phyloP scores from a whole-genome alignment of 1,140 invertebrate genomes.

The Chelonus insularis region DNA sequence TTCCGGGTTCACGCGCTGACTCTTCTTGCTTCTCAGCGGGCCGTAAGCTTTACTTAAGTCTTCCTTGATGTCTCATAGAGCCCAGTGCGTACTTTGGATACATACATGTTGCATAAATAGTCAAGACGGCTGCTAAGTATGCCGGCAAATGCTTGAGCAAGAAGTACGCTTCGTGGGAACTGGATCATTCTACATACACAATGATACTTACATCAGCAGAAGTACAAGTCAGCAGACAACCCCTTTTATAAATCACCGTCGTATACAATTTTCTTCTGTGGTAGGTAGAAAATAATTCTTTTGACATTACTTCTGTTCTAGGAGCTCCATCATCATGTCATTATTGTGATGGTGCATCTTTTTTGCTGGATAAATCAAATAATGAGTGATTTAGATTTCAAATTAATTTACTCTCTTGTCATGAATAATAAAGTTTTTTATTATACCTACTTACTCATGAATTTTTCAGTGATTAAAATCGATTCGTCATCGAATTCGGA shows the following conservation, averaged over 20 bases:
- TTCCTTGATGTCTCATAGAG: conserved; percentile 9
- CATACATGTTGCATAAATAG: conserved; percentile 27
- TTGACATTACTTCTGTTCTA: background rate
- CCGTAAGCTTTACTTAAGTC: background rate
- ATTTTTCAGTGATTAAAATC: too few relatives aligned
- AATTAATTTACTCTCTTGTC: too few relatives aligned
- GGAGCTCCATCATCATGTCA: background rate
- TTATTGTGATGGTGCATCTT: background rate
- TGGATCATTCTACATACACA: conserved; percentile 28
- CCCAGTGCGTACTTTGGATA: conserved; percentile 16
- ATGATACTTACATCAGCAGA: background rate
- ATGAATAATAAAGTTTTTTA: too few relatives aligned
- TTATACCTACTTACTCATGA: too few relatives aligned
- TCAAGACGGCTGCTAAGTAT: background rate
- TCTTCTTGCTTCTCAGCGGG: background rate
- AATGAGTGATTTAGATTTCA: too few relatives aligned
- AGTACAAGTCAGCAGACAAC: background rate
- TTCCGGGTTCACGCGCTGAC: conserved; percentile 31
- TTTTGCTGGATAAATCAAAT: background rate
- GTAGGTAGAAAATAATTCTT: conserved; percentile 7
- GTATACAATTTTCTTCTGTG: conserved; percentile 14
- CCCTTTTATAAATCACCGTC: conserved; percentile 21
- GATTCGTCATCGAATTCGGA: too few relatives aligned
- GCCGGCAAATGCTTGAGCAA: conserved; percentile 2
- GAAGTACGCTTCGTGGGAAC: conserved; percentile 30